phyloP scores from a whole-genome alignment of 2,797 vertebrate genomes.

The Amblyraja radiata region DNA sequence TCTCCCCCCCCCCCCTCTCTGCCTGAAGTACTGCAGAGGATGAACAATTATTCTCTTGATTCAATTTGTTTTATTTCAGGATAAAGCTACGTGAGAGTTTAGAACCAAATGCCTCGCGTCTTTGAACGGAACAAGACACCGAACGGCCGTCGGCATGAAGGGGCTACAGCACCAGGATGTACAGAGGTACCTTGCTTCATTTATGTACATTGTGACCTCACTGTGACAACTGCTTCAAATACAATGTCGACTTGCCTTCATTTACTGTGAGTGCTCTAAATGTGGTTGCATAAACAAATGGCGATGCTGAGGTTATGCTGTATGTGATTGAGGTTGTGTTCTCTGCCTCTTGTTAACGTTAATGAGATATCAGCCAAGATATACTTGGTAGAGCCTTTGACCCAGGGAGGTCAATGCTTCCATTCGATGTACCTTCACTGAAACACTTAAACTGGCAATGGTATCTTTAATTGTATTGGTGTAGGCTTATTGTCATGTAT shows the following conservation, averaged over 20 bases:
- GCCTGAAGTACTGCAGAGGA: not conserved
- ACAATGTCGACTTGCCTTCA: not conserved
- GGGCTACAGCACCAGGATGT: not conserved
- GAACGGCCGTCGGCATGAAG: not conserved
- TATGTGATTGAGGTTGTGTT: not conserved
- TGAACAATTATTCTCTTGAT: not conserved
- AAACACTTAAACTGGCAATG: too few relatives aligned
- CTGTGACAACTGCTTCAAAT: not conserved
- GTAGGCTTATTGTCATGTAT: too few relatives aligned
- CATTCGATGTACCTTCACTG: too few relatives aligned
- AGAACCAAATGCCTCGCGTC: not conserved
- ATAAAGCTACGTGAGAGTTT: not conserved
- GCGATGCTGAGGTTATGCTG: not conserved
- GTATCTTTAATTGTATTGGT: too few relatives aligned
- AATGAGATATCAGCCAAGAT: not conserved
- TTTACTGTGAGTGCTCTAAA: not conserved
- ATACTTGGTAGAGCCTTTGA: not conserved
- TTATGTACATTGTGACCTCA: not conserved
- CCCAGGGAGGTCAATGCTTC: too few relatives aligned
- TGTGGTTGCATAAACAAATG: not conserved
- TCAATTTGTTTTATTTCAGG: not conserved
- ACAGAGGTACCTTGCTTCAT: not conserved
- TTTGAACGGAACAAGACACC: not conserved
- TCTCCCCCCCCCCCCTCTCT: not conserved
- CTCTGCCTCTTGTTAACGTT: not conserved